These are phyloP conservation scores for Solen grandis DNA, from an alignment of 1,140 invertebrate genomes.

Conservation along the genomic window DNA sequence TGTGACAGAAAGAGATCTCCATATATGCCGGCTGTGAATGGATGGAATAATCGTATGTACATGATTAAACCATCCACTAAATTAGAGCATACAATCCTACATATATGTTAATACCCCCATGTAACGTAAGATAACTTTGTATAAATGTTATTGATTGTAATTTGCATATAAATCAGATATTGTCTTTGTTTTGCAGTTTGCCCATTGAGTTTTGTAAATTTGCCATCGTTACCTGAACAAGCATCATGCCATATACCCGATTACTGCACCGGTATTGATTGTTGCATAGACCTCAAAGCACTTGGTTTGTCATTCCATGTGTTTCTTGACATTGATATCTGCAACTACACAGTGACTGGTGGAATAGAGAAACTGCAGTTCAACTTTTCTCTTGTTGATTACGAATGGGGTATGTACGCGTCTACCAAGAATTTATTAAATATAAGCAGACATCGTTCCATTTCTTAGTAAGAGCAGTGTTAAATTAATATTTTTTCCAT, in stretches of 20 bases:
- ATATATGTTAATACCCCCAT: background rate
- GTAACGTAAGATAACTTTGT: too few relatives aligned
- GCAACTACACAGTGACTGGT: slow-evolving; percentile 19
- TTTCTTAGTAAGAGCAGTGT: too few relatives aligned
- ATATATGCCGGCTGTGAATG: slow-evolving; percentile 18
- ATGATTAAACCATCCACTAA: background rate
- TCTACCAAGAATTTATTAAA: too few relatives aligned
- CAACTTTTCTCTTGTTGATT: slow-evolving; percentile 29
- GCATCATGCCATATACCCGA: slow-evolving; percentile 24
- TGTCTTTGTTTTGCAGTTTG: slow-evolving; percentile 29
- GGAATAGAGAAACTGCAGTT: slow-evolving; percentile 30
- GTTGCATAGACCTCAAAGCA: slow-evolving; percentile 1
- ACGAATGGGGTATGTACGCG: slow-evolving; percentile 37
- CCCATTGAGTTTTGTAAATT: slow-evolving; percentile 24
- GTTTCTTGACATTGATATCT: slow-evolving; percentile 19
- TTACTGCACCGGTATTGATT: slow-evolving; percentile 29
- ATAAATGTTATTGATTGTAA: background rate
- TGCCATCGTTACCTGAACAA: background rate
- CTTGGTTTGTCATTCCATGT: slow-evolving; percentile 25
- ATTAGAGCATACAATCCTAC: background rate
- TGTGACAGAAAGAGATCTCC: slow-evolving; percentile 26
- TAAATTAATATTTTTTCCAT: too few relatives aligned
- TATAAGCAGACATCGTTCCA: too few relatives aligned
- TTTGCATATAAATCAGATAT: background rate
- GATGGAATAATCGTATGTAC: slow-evolving; percentile 35